Conservation (phyloP, 2,888 invertebrate species). For the Vesta saturnalis region DNA sequence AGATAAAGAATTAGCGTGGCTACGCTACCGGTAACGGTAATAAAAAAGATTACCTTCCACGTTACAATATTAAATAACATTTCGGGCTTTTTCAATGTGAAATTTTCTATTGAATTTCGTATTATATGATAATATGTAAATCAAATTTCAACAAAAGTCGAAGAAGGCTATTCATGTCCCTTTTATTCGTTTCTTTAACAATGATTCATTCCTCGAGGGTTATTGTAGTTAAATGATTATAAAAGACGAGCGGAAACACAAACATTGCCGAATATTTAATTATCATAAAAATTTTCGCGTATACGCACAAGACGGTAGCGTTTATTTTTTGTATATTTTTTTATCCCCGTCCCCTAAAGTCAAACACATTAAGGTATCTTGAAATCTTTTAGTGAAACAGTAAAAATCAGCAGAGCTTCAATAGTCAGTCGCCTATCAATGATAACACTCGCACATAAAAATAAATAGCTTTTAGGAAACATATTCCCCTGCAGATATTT, state of each 20-base stretch:
- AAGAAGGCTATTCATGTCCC: slow-evolving; percentile 53
- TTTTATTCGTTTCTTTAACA: slow-evolving; percentile 51
- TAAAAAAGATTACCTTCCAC: neutral
- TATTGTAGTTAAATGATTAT: slow-evolving; percentile 22
- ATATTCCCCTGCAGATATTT: slow-evolving; percentile 49
- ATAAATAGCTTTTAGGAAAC: slow-evolving; percentile 60
- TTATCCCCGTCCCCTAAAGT: slow-evolving; percentile 37
- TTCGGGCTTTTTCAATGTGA: slow-evolving; percentile 34
- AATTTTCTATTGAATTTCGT: slow-evolving; percentile 29
- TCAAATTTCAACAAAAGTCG: slow-evolving; percentile 54
- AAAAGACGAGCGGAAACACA: slow-evolving; percentile 2
- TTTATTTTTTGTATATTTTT: neutral
- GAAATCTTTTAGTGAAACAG: slow-evolving; percentile 52
- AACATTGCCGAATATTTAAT: neutral
- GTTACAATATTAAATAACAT: no score
- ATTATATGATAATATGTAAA: slow-evolving; percentile 53
- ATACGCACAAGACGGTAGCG: neutral
- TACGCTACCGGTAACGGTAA: neutral
- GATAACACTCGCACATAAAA: slow-evolving; percentile 63
- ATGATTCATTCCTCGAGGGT: slow-evolving; percentile 50
- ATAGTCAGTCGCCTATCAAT: slow-evolving; percentile 59
- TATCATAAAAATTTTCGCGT: neutral
- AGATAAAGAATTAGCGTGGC: no score
- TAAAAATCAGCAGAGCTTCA: slow-evolving; percentile 55
- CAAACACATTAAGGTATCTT: slow-evolving; percentile 47